phyloP scores from a whole-genome alignment of 2,113 vertebrate genomes.

The Sturnus vulgaris region DNA sequence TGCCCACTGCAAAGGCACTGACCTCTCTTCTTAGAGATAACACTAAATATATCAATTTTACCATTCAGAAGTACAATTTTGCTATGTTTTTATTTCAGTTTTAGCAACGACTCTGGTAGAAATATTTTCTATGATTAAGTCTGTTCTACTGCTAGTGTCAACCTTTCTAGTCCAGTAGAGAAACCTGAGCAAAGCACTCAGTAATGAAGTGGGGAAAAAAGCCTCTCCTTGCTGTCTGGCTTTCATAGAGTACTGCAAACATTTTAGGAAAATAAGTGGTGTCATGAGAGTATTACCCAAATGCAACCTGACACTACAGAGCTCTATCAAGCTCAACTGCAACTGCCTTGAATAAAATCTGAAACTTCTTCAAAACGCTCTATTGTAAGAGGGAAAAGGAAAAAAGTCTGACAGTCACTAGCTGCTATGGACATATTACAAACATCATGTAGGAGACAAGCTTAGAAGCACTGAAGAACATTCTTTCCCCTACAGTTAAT shows the following conservation, averaged over 20 bases:
- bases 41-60: background rate
- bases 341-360: background rate
- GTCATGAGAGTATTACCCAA: background rate
- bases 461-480: background rate
- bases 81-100: background rate
- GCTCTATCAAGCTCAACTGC: background rate
- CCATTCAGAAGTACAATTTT: background rate
- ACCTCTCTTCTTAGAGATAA: background rate
- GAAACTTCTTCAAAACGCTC: background rate
- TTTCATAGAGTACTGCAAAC: background rate
- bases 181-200: background rate
- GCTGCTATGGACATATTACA: background rate
- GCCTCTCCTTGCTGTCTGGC: rapidly evolving
- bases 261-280: background rate
- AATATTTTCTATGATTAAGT: background rate
- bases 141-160: background rate
- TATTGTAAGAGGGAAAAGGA: background rate
- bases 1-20: background rate
- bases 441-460: background rate
- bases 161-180: background rate
- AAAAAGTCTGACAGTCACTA: background rate
- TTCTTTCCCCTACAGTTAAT: background rate
- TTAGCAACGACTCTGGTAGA: background rate
- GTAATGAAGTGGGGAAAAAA: background rate
- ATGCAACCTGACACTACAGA: background rate